Percentiles rank a stretch among this genome's conserved stretches.
These are phyloP conservation scores for Neosilurus mollespiculum DNA, from an alignment of 2,797 vertebrate species.

Conservation along the genomic window DNA sequence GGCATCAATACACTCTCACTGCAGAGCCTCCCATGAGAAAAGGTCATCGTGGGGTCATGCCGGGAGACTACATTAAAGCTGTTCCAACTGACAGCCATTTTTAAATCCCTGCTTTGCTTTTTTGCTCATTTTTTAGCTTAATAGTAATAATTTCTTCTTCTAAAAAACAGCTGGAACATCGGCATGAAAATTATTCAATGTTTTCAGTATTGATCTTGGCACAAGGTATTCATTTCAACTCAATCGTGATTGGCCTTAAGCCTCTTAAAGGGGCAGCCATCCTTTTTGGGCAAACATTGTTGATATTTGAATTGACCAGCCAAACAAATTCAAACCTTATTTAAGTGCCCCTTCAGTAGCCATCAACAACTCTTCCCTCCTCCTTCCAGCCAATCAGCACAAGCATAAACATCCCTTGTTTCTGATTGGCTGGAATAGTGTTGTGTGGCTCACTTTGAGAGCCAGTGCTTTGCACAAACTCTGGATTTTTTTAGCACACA, in stretches of 20 bases:
- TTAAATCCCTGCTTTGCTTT: not conserved
- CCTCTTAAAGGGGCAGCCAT: not conserved
- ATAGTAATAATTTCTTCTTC: not conserved
- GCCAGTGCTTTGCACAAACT: too few species aligned
- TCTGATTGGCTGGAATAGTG: too few species aligned
- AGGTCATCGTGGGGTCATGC: constrained; percentile 18
- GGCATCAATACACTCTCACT: not conserved
- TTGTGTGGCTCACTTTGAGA: too few species aligned
- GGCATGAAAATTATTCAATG: not conserved
- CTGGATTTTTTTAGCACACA: too few species aligned
- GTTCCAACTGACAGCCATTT: not conserved
- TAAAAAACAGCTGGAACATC: not conserved
- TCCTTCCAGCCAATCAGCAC: too few species aligned
- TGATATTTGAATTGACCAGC: too few species aligned
- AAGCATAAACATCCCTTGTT: too few species aligned
- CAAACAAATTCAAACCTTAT: too few species aligned
- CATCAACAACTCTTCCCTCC: too few species aligned
- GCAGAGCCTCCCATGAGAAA: not conserved
- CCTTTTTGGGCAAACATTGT: too few species aligned
- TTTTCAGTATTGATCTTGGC: not conserved
- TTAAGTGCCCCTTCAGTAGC: too few species aligned
- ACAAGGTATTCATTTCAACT: not conserved
- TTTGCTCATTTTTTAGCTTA: too few species aligned
- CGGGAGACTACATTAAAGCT: not conserved
- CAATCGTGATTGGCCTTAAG: not conserved